phyloP scores from a whole-genome alignment of 2,888 invertebrate genomes.

The Euspilapteryx auroguttella region DNA sequence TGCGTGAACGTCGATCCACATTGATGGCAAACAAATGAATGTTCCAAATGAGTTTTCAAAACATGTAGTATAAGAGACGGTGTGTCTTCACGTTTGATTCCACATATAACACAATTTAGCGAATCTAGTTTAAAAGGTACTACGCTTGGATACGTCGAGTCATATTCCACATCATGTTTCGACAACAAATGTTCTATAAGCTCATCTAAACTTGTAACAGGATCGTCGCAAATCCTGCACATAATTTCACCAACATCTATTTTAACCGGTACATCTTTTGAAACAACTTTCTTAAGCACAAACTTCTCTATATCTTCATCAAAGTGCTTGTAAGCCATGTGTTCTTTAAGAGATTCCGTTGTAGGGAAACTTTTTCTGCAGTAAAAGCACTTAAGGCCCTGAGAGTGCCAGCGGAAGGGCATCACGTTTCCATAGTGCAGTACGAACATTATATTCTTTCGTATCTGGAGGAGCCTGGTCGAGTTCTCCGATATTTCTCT shows the following conservation, averaged over 20 bases:
- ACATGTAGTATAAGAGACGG: constrained; percentile 26
- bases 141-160: constrained; percentile 19
- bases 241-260: constrained; percentile 22
- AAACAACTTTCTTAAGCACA: constrained; percentile 21
- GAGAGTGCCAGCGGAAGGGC: constrained; percentile 36
- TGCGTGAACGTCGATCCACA: constrained; percentile 31
- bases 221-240: constrained; percentile 22
- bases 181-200: constrained; percentile 20
- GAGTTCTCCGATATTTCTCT: constrained; percentile 14
- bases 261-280: constrained; percentile 36
- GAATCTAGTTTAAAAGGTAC: constrained; percentile 29
- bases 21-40: constrained; percentile 29
- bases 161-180: constrained; percentile 20
- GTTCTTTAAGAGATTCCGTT: constrained; percentile 20
- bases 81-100: constrained; percentile 24
- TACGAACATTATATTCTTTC: constrained; percentile 23
- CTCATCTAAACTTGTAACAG: constrained; percentile 17
- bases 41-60: constrained; percentile 28
- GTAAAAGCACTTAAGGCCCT: constrained; percentile 33
- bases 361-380: constrained; percentile 27
- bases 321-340: constrained; percentile 18
- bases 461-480: constrained; percentile 19
- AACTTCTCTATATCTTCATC: constrained; percentile 17
- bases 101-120: constrained; percentile 26
- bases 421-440: constrained; percentile 26